phyloP scores from a whole-genome alignment of 2,888 invertebrate species.

The Phytoseiulus persimilis region DNA sequence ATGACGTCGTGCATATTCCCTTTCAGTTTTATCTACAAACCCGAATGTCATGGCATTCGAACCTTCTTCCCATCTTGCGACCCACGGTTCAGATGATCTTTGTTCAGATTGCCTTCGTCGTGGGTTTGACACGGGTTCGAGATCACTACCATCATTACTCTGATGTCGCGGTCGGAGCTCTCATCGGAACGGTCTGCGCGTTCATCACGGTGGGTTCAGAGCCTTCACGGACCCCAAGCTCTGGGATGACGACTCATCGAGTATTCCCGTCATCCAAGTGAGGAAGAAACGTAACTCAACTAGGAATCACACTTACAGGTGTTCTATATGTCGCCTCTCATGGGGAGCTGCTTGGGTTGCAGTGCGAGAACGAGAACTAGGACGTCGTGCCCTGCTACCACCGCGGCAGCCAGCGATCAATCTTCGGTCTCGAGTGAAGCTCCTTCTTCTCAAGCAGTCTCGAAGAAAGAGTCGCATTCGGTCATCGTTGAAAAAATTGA shows the following conservation, averaged over 20 bases:
- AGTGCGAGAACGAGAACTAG: not conserved
- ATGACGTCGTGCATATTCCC: not conserved
- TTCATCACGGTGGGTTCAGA: not conserved
- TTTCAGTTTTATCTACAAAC: conserved; percentile 10
- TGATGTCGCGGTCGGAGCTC: conserved; percentile 14
- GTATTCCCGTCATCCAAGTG: no score
- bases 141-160: conserved; percentile 25
- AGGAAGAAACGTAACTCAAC: not conserved
- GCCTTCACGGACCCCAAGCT: not conserved
- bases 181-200: conserved; percentile 11
- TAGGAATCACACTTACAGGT: not conserved
- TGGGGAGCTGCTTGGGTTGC: not conserved
- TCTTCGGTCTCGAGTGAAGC: not conserved
- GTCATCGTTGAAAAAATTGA: not conserved
- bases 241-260: no score
- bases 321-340: not conserved
- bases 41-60: conserved; percentile 22
- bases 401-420: not conserved
- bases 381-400: not conserved
- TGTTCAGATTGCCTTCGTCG: conserved; percentile 22
- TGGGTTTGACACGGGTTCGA: conserved; percentile 18
- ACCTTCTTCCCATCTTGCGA: conserved; percentile 11
- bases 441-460: not conserved
- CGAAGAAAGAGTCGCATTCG: not conserved
- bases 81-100: conserved; percentile 15